These are phyloP conservation scores for Premnoplex brunnescens DNA, from an alignment of 2,797 vertebrate genomes.

Conservation along the genomic window DNA sequence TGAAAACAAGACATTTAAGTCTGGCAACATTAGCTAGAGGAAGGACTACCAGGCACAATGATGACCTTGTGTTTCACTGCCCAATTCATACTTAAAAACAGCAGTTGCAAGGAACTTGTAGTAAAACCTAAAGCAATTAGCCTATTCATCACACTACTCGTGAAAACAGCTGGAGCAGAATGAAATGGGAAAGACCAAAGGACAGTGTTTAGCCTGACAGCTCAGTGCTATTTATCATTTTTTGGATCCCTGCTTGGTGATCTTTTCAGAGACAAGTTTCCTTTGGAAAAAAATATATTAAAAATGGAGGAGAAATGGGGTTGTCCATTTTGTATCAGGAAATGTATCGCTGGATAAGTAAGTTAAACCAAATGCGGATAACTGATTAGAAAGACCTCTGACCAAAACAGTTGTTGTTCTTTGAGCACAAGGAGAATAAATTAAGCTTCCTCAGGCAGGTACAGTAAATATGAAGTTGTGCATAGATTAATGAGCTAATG, in stretches of 20 bases:
- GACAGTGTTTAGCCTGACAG: not conserved
- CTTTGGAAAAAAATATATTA: not conserved
- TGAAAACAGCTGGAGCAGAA: not conserved
- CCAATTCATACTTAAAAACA: not conserved
- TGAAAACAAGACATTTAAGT: not conserved
- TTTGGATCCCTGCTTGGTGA: not conserved
- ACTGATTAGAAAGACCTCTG: not conserved
- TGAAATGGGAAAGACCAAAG: not conserved
- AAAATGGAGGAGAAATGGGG: not conserved
- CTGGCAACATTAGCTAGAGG: not conserved
- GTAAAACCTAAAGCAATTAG: not conserved
- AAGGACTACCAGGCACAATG: not conserved
- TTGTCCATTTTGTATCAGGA: not conserved
- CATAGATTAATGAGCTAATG: not conserved
- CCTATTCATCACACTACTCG: not conserved
- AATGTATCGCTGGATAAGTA: not conserved
- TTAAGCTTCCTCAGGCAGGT: not conserved
- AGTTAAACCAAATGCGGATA: not conserved
- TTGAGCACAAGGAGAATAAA: not conserved
- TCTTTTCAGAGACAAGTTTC: not conserved
- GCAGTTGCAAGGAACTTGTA: not conserved
- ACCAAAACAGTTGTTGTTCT: not conserved
- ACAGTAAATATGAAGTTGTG: slow-evolving; percentile 24
- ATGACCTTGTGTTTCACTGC: not conserved
- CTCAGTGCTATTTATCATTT: not conserved